Evolutionary conservation across 2,888 invertebrate genomes (phyloP), one percentile per base, ranked within the genome.

Genomic region (Amiota communis): DNA sequence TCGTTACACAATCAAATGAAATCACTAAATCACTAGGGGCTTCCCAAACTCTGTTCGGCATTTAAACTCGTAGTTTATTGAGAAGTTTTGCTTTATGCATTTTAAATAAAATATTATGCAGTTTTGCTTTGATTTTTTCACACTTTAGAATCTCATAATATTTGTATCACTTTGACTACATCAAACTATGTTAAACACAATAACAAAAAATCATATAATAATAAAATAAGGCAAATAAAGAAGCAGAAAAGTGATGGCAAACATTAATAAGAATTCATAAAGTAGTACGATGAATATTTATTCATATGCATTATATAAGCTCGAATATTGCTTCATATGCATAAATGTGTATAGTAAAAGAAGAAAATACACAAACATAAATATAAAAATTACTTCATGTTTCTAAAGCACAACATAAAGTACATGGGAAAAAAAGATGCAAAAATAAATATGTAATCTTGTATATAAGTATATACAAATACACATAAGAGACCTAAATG

Each of bases 321-420:
- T 36, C 23, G 48, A 10, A 15, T n/a, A 15, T 15, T 53, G 63
- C 46, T n/a, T 13, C 53, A 17, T 59, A 17, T 17, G 36, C 46
- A 17, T 47, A 53, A 11, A 68, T 15, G 8, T 53, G 15, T n/a
- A n/a, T n/a, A n/a, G n/a, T 17, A 64, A 15, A 23, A 13, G 11
- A 64, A 48, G 20, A 15, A 64, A 23, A 3, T 23, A 23, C 23
- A 23, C 23, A 23, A 23, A n/a, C 15, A 61, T 61, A 72, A 51
- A 68, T 51, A 56, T 64, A 70, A 61, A 57, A 70, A 49, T 70
- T 74, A 74, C 72, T 65, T 64, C 71, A 61, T 15, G 12, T 65
- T 49, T 46, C 17, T 36, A 67, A 70, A 73, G 64, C 59, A 59
- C 59, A 17, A 20, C 20, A 59, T 59, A 59, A 59, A 59, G 17